Evolutionary conservation across 2,797 vertebrate genomes (phyloP), one percentile per base, ranked within the genome.

Genomic region (Poecilia wingei): DNA sequence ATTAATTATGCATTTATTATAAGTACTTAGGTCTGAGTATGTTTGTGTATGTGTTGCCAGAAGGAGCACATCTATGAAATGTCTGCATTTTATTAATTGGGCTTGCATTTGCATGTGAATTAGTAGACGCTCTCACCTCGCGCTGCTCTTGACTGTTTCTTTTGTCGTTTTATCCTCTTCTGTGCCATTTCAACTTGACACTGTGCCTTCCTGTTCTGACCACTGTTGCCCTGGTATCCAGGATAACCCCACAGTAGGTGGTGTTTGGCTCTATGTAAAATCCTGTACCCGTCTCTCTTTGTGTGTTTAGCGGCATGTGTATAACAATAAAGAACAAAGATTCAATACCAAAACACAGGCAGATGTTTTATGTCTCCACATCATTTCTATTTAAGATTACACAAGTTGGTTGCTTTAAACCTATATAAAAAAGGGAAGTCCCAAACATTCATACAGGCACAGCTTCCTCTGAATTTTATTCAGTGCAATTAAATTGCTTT

Each of bases 141-240:
- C 72, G 79, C 25, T 51, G 79, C 82, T 91, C 89, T 91, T 82
- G 78, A 86, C 82, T 79, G 59, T 53, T 89, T 88, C 79, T 81
- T 82, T 90, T 83, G 72, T 86, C 66, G 39, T 75, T 74, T 46
- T 31, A 41, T 79, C 79, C 61, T 81, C 77, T 84, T 85, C 84
- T 86, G 93, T 95, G 94, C 92, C 94, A 93, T 95, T 94, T 95
- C 91, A 92, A 91, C 89, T 92, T 82, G 88, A 94, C 88, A 92
- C 93, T 89, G 94, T 95, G 95, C 94, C 94, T 95, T 95, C 92
- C 92, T 92, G 88, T 92, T 93, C 91, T 92, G 87, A 93, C 93
- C 91, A 93, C 89, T 92, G 89, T 90, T 92, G 90, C 93, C 94
- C 95, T 96, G 95, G 95, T 95, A 95, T 95, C 95, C 94, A 95